A percentile compares a stretch with the other conserved stretches of the same genome.
phyloP scores from a whole-genome alignment of 1,140 invertebrate species.

The Drosophila suzukii region DNA sequence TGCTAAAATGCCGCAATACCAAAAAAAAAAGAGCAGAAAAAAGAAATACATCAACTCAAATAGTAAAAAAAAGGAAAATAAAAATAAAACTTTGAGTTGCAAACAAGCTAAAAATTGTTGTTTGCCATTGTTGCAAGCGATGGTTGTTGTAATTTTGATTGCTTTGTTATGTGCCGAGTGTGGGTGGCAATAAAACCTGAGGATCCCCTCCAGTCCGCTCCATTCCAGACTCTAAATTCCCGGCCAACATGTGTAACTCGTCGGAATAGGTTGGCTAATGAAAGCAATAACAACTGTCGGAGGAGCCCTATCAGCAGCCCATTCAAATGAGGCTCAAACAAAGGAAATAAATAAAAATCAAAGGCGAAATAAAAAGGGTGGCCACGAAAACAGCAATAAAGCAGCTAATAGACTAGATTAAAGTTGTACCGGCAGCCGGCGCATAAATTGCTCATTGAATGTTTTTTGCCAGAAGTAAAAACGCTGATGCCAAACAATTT shows the following conservation, averaged over 20 bases:
- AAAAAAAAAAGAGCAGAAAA: constrained; percentile 20
- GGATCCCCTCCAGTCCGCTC: constrained; percentile 15
- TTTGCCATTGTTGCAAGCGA: constrained; percentile 59
- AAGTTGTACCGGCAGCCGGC: constrained; percentile 62
- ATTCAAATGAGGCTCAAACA: constrained; percentile 48
- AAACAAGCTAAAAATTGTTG: constrained; percentile 72
- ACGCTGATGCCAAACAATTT: constrained; percentile 54
- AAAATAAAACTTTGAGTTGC: constrained; percentile 72
- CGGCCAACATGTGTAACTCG: constrained; percentile 23
- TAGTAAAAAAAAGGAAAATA: constrained; percentile 46
- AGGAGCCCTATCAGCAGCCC: constrained; percentile 34
- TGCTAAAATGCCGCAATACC: constrained; percentile 44
- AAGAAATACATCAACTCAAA: constrained; percentile 13
- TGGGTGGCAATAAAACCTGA: constrained; percentile 53
- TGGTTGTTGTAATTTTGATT: constrained; percentile 74
- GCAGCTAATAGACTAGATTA: constrained; percentile 73
- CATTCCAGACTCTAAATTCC: background rate
- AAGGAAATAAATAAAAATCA: constrained; percentile 39
- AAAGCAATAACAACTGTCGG: constrained; percentile 45
- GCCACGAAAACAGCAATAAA: constrained; percentile 54
- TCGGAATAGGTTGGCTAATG: constrained; percentile 40
- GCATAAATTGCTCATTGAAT: constrained; percentile 75
- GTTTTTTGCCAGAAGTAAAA: constrained; percentile 41
- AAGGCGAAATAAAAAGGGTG: constrained; percentile 22
- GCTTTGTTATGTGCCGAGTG: constrained; percentile 63